phyloP scores from a whole-genome alignment of 2,113 vertebrate species.

The Lichenostomus cassidix region DNA sequence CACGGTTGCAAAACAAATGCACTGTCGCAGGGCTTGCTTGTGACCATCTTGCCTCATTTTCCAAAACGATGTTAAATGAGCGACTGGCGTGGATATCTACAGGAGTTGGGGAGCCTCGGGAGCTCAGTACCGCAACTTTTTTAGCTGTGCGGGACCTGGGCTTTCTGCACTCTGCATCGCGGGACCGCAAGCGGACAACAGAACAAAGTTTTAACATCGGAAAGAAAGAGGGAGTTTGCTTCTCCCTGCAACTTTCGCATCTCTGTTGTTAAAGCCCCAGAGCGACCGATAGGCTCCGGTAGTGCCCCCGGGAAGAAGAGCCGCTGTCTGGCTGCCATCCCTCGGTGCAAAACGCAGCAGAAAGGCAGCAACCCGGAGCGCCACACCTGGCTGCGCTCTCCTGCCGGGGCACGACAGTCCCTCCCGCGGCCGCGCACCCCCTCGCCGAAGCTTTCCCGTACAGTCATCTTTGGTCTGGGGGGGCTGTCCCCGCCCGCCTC shows the following conservation, averaged over 20 bases:
- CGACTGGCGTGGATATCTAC: rapidly evolving
- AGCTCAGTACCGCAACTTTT: neutral
- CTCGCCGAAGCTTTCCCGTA: neutral
- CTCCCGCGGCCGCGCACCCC: neutral
- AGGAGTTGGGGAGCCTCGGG: neutral
- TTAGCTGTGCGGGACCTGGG: neutral
- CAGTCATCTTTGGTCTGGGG: neutral
- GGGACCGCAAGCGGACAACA: rapidly evolving
- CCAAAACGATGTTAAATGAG: rapidly evolving
- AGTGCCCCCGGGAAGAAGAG: neutral
- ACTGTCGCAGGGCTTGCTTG: neutral
- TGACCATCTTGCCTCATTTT: neutral
- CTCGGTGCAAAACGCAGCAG: neutral
- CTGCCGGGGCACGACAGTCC: neutral
- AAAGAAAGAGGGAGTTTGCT: no score
- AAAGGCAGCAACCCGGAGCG: neutral
- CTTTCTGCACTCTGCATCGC: neutral
- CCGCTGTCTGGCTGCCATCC: neutral
- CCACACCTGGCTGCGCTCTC: neutral
- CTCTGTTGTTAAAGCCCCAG: neutral
- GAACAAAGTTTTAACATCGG: neutral
- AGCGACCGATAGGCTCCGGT: rapidly evolving
- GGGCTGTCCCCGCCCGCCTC: neutral
- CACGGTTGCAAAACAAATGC: neutral
- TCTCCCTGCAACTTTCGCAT: neutral